Evolutionary conservation across 2,888 invertebrate species (phyloP).

Genomic region (Nephrotoma appendiculata): DNA sequence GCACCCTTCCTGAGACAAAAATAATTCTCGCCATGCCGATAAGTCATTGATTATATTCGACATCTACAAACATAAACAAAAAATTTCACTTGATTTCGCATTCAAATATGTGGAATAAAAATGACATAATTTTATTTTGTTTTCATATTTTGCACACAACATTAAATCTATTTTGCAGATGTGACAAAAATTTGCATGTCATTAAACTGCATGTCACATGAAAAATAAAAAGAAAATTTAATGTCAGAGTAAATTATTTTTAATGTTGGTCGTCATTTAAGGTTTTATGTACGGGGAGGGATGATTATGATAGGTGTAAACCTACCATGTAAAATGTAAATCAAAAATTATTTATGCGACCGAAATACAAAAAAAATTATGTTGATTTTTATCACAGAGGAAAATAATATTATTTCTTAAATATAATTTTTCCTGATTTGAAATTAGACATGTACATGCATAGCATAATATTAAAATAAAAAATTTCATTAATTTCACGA

Average conservation of each 20-base stretch:
- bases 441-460: too few species aligned
- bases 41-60: neutral
- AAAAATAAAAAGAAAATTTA: neutral
- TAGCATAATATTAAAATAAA: too few species aligned
- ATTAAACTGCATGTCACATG: neutral
- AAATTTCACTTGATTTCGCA: neutral
- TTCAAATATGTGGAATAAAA: neutral
- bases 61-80: neutral
- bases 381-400: too few species aligned
- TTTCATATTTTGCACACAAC: neutral
- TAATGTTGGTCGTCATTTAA: neutral
- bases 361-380: too few species aligned
- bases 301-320: too few species aligned
- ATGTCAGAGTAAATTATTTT: neutral
- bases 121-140: neutral
- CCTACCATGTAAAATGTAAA: too few species aligned
- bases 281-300: neutral
- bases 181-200: neutral
- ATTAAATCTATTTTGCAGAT: neutral
- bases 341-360: too few species aligned
- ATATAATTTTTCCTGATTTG: too few species aligned
- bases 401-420: too few species aligned
- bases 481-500: too few species aligned
- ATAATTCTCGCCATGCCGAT: neutral
- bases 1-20: neutral